A percentile compares a stretch with the other conserved stretches of the same genome.
Conservation (phyloP, 2,888 invertebrate genomes). For the Epistrophe grossulariae region DNA sequence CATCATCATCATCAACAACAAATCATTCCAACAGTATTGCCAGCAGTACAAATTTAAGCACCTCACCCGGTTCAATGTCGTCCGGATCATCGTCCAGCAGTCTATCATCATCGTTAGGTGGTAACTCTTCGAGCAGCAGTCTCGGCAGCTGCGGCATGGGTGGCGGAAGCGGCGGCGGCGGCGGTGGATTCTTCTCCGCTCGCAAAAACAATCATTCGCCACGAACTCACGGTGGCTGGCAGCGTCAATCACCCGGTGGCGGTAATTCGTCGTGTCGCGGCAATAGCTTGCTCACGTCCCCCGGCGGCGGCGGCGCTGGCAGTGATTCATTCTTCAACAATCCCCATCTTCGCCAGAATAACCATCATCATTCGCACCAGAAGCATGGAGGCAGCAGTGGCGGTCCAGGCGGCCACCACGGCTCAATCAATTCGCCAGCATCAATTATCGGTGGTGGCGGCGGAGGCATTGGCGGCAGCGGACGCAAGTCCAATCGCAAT, state of each 20-base stretch:
- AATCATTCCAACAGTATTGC: conserved; percentile 84
- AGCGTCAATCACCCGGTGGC: conserved; percentile 77
- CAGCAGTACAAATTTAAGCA: conserved; percentile 82
- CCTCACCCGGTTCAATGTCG: conserved; percentile 74
- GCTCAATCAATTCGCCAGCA: conserved; percentile 80
- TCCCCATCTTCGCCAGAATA: conserved; percentile 61
- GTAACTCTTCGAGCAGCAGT: conserved; percentile 77
- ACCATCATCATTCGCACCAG: conserved; percentile 58
- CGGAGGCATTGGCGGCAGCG: conserved; percentile 68
- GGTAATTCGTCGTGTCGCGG: conserved; percentile 64
- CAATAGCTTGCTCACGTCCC: conserved; percentile 33
- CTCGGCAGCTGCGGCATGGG: conserved; percentile 72
- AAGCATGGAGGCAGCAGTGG: conserved; percentile 64
- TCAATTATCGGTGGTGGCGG: conserved; percentile 78
- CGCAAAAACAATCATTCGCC: conserved; percentile 78
- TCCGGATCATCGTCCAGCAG: conserved; percentile 79
- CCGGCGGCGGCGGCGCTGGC: conserved; percentile 73
- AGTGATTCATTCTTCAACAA: conserved; percentile 76
- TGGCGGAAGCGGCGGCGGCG: conserved; percentile 75
- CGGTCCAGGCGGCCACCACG: conserved; percentile 74
- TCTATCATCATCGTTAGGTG: conserved; percentile 78
- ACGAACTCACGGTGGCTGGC: conserved; percentile 77
- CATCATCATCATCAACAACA: conserved; percentile 78
- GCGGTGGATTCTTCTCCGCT: conserved; percentile 78
- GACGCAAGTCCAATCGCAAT: conserved; percentile 70